These are phyloP conservation scores for Myripristis jacobus DNA, from an alignment of 2,797 vertebrate genomes.

Conservation along the genomic window DNA sequence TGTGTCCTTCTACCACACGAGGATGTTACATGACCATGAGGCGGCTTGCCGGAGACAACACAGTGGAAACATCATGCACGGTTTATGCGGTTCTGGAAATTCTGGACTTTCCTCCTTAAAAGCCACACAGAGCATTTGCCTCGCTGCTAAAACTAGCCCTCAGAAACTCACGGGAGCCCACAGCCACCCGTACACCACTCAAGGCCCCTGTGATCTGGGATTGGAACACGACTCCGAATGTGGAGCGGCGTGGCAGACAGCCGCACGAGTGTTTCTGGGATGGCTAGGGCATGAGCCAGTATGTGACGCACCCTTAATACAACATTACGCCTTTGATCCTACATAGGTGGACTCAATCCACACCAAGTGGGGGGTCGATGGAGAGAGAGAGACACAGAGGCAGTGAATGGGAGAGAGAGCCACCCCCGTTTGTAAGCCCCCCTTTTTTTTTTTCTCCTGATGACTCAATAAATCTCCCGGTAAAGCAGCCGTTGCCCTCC, in stretches of 20 bases:
- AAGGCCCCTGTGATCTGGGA: conserved; percentile 51
- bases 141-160: not conserved
- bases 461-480: conserved; percentile 61
- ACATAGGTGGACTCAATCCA: conserved; percentile 42
- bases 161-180: conserved; percentile 7
- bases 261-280: conserved; percentile 48
- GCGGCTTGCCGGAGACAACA: too few species aligned
- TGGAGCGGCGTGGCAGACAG: conserved; percentile 52
- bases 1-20: too few species aligned
- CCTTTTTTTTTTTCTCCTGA: conserved; percentile 55
- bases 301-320: conserved; percentile 56
- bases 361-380: conserved; percentile 33
- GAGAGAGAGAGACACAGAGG: not conserved
- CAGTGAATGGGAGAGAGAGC: conserved; percentile 22
- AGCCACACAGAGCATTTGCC: conserved; percentile 3
- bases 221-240: conserved; percentile 47
- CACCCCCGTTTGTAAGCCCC: conserved; percentile 44
- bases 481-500: conserved; percentile 65
- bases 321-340: conserved; percentile 65
- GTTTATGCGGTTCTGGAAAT: too few species aligned
- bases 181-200: conserved; percentile 34
- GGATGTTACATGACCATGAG: too few species aligned
- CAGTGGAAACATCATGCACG: too few species aligned
- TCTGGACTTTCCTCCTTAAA: not conserved
- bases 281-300: conserved; percentile 46